Evolutionary conservation across 2,797 vertebrate genomes (phyloP), one percentile per base, ranked within the genome.

Genomic region (Podarcis lilfordi): DNA sequence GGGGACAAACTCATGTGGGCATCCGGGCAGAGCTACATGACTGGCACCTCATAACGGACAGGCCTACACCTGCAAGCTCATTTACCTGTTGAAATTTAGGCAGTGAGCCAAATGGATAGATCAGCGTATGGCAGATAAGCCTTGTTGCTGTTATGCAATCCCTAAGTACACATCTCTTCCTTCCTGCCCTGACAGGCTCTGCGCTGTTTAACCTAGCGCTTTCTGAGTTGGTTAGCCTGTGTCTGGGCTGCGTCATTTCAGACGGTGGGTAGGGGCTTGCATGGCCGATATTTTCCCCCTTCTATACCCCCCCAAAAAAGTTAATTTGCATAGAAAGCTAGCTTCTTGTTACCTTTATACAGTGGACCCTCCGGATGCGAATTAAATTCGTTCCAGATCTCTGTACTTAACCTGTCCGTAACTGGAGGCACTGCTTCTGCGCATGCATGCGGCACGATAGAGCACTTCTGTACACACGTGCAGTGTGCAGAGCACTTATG

Each of bases 391-490:
- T 43, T 43, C 43, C 43, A 9, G 43, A 1, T 1, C 8, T 43
- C 43, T 1, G 43, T 43, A 43, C 43, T 43, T 43, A 43, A 43
- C 43, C 43, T 43, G 43, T 43, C 43, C 43, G 8, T 43, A 43
- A 43, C 43, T 43, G 43, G 43, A 43, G 43, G 43, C 1, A 8
- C 43, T 43, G 43, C 1, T 43, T 43, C 43, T 43, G 8, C 43
- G 8, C 43, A 43, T 0, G 43, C 43, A 1, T 0, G 8, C 1
- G 43, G 8, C 8, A 2, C 43, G 8, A 43, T 43, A 43, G 43
- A 43, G 43, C 43, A 1, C 43, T 43, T 43, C 43, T 43, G 40
- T 40, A 7, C 40, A 40, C 40, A 40, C 40, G 5, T 40, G 40
- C 5, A 1, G 7, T 40, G 40, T 6, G 3, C 40, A 40, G 40